Base-by-base conservation (phyloP, 2,888 invertebrate species). In the Subacronicta megacephala region DNA sequence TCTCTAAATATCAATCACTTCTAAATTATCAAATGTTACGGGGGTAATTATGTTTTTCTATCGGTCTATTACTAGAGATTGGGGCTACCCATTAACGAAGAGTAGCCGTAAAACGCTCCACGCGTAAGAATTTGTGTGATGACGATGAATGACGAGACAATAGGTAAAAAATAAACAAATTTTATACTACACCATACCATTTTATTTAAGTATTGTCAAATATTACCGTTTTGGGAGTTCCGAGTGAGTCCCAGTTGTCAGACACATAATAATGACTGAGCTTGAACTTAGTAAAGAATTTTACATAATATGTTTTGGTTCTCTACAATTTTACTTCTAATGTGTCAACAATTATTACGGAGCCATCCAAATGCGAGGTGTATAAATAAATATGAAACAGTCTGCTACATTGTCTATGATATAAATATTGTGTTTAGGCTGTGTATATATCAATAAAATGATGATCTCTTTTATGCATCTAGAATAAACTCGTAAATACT, bases 131-230 rank as follows among this genome's bases (percentile, higher is more conserved):
- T n/a, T n/a, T n/a, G n/a, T n/a, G n/a, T n/a, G n/a, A n/a, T n/a
- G n/a, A n/a, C 7, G 31, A 5, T n/a, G 31, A 23, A 6, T 31
- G 6, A n/a, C 5, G 2, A 31, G n/a, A 31, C n/a, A 0, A 38
- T 7, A 37, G 10, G 5, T 31, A 13, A 12, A 6, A 20, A n/a
- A 37, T n/a, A 58, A 70, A 59, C 6, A 68, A 78, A 76, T 77
- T 62, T 31, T 56, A 29, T 84, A 84, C 89, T 91, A 92, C 89
- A 90, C 87, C 90, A 81, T 89, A 88, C 88, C 88, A 86, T 83
- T 92, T 90, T 89, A 89, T 87, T 91, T 88, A 85, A 89, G 82
- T 92, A 92, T 93, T 93, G 92, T 92, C 92, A 86, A 90, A 81
- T 85, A 81, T 84, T 84, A 82, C 83, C 76, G 78, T 75, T 62